Evolutionary conservation across 2,888 invertebrate genomes (phyloP), one percentile per base, ranked within the genome.

Genomic region (Orthosia gracilis): DNA sequence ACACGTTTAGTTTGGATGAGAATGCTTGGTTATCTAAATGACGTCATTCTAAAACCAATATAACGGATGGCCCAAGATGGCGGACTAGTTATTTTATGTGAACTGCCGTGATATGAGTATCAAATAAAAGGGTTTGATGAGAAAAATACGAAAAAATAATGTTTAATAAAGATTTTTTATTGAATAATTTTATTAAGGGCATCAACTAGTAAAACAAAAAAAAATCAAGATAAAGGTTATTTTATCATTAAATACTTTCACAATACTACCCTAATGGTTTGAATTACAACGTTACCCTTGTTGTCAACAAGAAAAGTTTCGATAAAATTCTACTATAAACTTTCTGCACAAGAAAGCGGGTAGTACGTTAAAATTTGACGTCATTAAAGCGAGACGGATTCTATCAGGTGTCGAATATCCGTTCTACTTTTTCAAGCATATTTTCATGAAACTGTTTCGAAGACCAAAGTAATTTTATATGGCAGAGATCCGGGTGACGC

Each of bases 321-420:
- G 31, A 55, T 58, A 49, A 58, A 76, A 64, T 47, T 62, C 31
- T 21, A n/a, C 21, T 18, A 21, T 3, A 54, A 55, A 52, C n/a
- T 65, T 68, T 68, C 61, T 59, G 3, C n/a, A n/a, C 18, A 61
- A 54, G 3, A 12, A 62, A n/a, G 52, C 11, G 17, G 67, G 31
- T 49, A 69, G 68, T 73, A 73, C 83, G 58, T 84, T 75, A 73
- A 80, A 73, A 78, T 69, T 55, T 81, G 69, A 31, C 62, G 57
- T 75, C 74, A 81, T 83, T 81, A 77, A 72, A 69, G n/a, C 52
- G 57, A 62, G 45, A 49, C 62, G 17, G 47, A 54, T 62, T 26
- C 18, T 52, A 65, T 55, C 59, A 52, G 65, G 54, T 55, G n/a
- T 66, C 17, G 31, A 62, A 81, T 69, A 50, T 61, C n/a, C 26